A percentile compares a stretch with the other conserved stretches of the same genome.
Conservation (phyloP, 2,888 invertebrate genomes). For the Tromatobia lineatoria region DNA sequence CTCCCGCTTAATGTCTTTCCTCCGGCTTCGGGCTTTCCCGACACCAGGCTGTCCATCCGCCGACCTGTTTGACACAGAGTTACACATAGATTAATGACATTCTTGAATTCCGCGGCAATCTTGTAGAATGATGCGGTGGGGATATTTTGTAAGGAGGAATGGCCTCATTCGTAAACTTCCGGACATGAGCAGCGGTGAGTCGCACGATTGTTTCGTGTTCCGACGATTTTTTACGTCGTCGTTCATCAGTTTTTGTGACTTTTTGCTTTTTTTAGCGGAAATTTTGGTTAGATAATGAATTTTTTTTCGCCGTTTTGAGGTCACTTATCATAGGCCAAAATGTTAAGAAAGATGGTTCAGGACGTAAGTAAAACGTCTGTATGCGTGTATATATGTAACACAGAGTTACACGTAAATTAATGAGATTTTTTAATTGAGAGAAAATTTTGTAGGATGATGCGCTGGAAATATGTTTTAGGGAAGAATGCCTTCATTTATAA, state of each 20-base stretch:
- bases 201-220: neutral
- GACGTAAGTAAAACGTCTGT: too few species aligned
- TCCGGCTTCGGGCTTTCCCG: conserved; percentile 74
- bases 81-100: conserved; percentile 4
- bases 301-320: too few species aligned
- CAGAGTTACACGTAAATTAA: conserved; percentile 7
- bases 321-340: too few species aligned
- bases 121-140: neutral
- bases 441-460: neutral
- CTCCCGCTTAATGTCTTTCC: conserved; percentile 59
- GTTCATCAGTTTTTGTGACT: neutral
- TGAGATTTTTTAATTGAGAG: neutral
- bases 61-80: conserved; percentile 71
- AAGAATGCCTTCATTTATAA: neutral
- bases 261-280: too few species aligned
- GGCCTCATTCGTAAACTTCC: neutral
- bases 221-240: too few species aligned
- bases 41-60: conserved; percentile 79
- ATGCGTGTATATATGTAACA: too few species aligned
- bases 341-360: too few species aligned
- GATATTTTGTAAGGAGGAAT: too few species aligned
- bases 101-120: neutral
- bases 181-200: neutral
- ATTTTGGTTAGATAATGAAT: too few species aligned
- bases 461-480: too few species aligned